These are phyloP conservation scores for Drosophila willistoni DNA, from an alignment of 1,140 invertebrate species.

Conservation along the genomic window DNA sequence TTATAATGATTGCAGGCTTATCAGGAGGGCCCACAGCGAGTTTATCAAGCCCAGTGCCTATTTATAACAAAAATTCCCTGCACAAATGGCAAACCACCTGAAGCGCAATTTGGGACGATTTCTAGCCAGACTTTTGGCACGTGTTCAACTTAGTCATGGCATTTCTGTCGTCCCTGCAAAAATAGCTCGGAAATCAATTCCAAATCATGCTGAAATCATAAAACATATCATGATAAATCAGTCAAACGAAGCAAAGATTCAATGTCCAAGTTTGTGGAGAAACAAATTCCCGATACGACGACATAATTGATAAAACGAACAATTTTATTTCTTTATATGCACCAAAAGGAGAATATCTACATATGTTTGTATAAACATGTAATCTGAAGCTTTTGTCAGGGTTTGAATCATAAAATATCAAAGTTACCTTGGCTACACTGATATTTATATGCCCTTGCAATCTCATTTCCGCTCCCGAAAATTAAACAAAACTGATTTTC, in stretches of 20 bases:
- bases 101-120: conserved; percentile 17
- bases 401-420: no score
- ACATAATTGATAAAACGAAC: neutral
- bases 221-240: conserved; percentile 6
- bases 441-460: no score
- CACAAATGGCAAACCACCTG: conserved; percentile 7
- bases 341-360: neutral
- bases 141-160: conserved; percentile 33
- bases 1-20: conserved; percentile 71
- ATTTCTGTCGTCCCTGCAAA: neutral
- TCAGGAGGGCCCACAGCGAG: conserved; percentile 40
- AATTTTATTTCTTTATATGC: conserved; percentile 8
- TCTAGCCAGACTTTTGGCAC: conserved; percentile 60
- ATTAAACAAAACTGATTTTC: no score
- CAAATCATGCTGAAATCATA: conserved; percentile 13
- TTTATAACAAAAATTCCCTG: conserved; percentile 45
- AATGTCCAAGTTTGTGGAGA: neutral
- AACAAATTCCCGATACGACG: neutral
- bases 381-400: no score
- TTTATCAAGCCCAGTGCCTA: conserved; percentile 67
- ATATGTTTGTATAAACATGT: no score
- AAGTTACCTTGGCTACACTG: no score
- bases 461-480: no score
- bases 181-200: conserved; percentile 30
- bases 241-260: neutral